Percentiles rank a stretch among this genome's conserved stretches.
phyloP scores from a whole-genome alignment of 1,140 invertebrate species.

The Cecropterus lyciades region DNA sequence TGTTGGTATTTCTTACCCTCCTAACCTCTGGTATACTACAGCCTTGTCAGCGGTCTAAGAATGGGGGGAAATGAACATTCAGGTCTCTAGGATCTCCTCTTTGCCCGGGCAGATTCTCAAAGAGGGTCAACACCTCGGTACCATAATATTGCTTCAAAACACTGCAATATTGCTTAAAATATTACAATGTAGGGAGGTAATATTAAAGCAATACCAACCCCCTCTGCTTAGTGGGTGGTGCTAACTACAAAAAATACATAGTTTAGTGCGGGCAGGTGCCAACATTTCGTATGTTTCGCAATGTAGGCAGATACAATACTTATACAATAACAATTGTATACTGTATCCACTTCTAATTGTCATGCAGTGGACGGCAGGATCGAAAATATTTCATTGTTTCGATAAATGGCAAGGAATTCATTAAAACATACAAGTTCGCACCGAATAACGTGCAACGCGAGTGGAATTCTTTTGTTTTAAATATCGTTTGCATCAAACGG shows the following conservation, averaged over 20 bases:
- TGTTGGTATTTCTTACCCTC: too few species aligned
- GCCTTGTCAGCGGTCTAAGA: too few species aligned
- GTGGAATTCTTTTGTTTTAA: slow-evolving; percentile 26
- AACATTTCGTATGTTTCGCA: background rate
- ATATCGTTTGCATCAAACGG: slow-evolving; percentile 9
- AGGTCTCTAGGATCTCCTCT: too few species aligned
- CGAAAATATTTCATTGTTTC: slow-evolving; percentile 72
- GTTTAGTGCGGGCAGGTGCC: background rate
- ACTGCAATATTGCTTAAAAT: too few species aligned
- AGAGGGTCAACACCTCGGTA: too few species aligned
- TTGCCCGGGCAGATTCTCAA: too few species aligned
- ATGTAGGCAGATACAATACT: slow-evolving; percentile 18
- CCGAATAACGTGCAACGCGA: slow-evolving; percentile 2
- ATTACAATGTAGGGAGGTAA: too few species aligned
- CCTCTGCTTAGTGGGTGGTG: too few species aligned
- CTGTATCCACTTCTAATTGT: slow-evolving; percentile 33
- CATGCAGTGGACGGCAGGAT: slow-evolving; percentile 44
- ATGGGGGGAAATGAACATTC: too few species aligned
- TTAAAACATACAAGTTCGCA: slow-evolving; percentile 35
- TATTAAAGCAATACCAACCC: too few species aligned
- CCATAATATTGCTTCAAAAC: too few species aligned
- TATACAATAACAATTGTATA: slow-evolving; percentile 40
- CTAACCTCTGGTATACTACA: too few species aligned
- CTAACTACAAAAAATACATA: background rate
- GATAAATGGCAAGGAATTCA: slow-evolving; percentile 52